Conservation (phyloP, 2,888 invertebrate genomes). For the Ochlodes sylvanus region DNA sequence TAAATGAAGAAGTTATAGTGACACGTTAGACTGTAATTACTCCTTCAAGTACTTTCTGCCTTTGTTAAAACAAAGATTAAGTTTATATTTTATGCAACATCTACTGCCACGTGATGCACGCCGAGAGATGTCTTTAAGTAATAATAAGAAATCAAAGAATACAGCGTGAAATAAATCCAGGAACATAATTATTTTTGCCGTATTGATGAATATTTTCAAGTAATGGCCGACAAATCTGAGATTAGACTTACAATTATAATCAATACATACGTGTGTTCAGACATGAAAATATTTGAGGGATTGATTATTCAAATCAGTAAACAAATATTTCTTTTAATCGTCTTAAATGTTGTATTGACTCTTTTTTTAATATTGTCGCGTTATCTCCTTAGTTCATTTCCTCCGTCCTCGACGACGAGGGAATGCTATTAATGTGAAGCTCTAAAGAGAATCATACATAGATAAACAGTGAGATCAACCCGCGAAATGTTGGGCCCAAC, state of each 20-base stretch:
- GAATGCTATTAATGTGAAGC: background rate
- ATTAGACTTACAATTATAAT: too few species aligned
- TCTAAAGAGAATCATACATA: background rate
- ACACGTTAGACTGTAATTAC: constrained; percentile 32
- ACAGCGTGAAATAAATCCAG: too few species aligned
- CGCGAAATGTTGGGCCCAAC: background rate
- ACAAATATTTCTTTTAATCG: too few species aligned
- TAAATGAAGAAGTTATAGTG: constrained; percentile 37
- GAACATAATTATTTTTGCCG: too few species aligned
- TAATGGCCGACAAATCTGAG: too few species aligned
- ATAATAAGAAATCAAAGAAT: too few species aligned
- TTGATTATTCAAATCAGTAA: too few species aligned
- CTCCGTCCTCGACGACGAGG: background rate
- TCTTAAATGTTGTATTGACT: too few species aligned
- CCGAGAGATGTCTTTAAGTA: background rate
- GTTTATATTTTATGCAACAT: constrained; percentile 6
- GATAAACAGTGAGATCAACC: background rate
- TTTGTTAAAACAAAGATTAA: constrained; percentile 15
- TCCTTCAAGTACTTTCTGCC: constrained; percentile 7
- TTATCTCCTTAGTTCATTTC: background rate
- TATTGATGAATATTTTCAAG: too few species aligned
- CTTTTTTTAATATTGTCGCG: too few species aligned
- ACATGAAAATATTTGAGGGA: too few species aligned
- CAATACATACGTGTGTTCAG: too few species aligned
- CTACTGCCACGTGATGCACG: background rate